Evolutionary conservation across 2,888 invertebrate genomes (phyloP), one percentile per base, ranked within the genome.

Genomic region (Amphipyra tragopoginis): DNA sequence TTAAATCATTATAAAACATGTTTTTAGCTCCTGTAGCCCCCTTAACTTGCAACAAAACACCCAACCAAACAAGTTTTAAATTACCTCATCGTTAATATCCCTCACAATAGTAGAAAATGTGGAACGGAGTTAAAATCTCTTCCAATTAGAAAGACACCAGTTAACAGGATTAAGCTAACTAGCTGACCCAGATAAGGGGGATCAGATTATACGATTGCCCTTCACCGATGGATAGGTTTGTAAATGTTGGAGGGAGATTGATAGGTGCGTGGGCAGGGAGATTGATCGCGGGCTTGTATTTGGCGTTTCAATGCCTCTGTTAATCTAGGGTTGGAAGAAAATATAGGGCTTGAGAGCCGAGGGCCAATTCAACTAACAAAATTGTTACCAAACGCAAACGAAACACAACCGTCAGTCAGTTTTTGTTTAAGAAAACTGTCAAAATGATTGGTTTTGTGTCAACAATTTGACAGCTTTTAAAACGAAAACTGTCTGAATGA

Each of bases 111-210:
- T 48, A 29, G 45, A 36, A 62, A 62, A 56, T 44, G 50, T 36
- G 26, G 29, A 59, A 56, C 34, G 9, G 10, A 57, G 40, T 52
- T 49, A 48, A 57, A 74, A 59, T 57, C 62, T 33, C 40, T 29
- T 60, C 55, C 36, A 65, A 70, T 67, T 71, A 65, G 29, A 63
- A 65, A 44, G 45, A 73, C 45, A 65, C 56, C 50, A 47, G 54
- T 67, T 63, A 57, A 62, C 45, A 57, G 53, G 59, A 74, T 77
- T 66, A 77, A 49, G 47, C 44, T 7, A 36, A 36, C 40, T 58
- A 34, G 14, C 70, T 75, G 54, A 75, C 71, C 70, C 40, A 57
- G 44, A 71, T 71, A 63, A 36, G 9, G 42, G 29, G 9, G 11
- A 29, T n/a, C 47, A 38, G 63, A 52, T 55, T 49, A 38, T 43